Evolutionary conservation across 2,888 invertebrate species (phyloP).

Genomic region (Fabriciana adippe): DNA sequence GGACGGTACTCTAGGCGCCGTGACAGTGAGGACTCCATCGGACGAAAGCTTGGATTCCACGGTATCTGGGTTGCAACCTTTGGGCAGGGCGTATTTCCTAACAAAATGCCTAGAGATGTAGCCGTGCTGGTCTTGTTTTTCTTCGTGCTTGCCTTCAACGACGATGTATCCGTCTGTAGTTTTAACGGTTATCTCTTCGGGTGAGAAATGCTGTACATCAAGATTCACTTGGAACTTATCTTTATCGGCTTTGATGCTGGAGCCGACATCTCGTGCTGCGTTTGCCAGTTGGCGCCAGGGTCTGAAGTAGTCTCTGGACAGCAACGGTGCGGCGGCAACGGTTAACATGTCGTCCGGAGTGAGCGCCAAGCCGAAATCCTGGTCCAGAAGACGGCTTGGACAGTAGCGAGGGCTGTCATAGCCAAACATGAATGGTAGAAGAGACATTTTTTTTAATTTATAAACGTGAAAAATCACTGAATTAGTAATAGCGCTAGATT

Average conservation of each 20-base stretch:
- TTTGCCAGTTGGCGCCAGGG: conserved; percentile 63
- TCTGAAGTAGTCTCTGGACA: conserved; percentile 54
- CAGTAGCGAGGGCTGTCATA: conserved; percentile 59
- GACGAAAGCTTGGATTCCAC: conserved; percentile 89
- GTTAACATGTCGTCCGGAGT: conserved; percentile 66
- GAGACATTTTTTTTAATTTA: conserved; percentile 58
- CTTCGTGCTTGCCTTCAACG: conserved; percentile 90
- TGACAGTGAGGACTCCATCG: conserved; percentile 88
- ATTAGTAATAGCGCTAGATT: conserved; percentile 42
- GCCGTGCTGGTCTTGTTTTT: conserved; percentile 88
- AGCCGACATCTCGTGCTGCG: conserved; percentile 66
- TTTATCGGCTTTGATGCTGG: conserved; percentile 77
- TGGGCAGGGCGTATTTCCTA: conserved; percentile 87
- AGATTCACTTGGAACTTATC: conserved; percentile 85
- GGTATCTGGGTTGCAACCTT: conserved; percentile 85
- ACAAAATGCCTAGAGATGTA: conserved; percentile 88
- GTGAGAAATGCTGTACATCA: conserved; percentile 89
- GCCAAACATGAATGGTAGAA: conserved; percentile 65
- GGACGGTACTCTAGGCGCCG: conserved; percentile 77
- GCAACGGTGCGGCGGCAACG: conserved; percentile 53
- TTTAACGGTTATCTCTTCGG: conserved; percentile 89
- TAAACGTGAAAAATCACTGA: conserved; percentile 13
- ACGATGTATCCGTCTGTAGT: conserved; percentile 86
- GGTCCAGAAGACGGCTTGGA: conserved; percentile 68
- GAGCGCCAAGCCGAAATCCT: conserved; percentile 70